Evolutionary conservation across 2,113 vertebrate genomes (phyloP).

Genomic region (Equus quagga): DNA sequence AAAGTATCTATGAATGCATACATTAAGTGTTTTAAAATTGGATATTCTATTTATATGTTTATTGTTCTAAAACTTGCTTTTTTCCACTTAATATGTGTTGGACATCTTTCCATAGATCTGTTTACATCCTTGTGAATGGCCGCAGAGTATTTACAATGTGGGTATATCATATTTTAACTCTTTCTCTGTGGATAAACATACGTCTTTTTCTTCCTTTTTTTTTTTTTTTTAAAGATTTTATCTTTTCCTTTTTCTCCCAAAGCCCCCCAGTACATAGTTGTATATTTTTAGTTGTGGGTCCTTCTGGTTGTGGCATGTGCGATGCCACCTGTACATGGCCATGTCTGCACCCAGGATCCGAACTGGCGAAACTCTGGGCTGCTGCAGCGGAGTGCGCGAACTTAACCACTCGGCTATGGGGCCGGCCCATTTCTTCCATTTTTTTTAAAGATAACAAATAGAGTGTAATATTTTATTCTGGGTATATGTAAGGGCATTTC

Average conservation of each 20-base stretch:
- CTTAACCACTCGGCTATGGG: no score
- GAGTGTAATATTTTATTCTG: neutral
- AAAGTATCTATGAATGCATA: neutral
- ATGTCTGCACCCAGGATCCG: no score
- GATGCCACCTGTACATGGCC: no score
- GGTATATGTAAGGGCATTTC: neutral
- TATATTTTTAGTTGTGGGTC: no score
- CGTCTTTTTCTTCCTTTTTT: neutral
- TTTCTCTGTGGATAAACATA: neutral
- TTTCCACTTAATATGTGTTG: neutral
- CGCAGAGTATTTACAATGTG: neutral
- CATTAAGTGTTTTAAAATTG: neutral
- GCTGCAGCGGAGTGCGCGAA: no score
- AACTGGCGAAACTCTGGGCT: no score
- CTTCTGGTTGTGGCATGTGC: no score
- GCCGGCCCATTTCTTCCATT: neutral
- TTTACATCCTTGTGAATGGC: neutral
- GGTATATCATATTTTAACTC: neutral
- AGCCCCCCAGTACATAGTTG: no score
- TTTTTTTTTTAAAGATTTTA: no score
- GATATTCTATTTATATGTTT: neutral
- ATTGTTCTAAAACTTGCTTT: conserved; percentile 14
- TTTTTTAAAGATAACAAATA: neutral
- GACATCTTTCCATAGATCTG: neutral
- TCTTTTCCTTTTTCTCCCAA: no score